Evolutionary conservation across 1,140 invertebrate species (phyloP), one percentile per base, ranked within the genome.

Genomic region (Rhagoletis zephyria): DNA sequence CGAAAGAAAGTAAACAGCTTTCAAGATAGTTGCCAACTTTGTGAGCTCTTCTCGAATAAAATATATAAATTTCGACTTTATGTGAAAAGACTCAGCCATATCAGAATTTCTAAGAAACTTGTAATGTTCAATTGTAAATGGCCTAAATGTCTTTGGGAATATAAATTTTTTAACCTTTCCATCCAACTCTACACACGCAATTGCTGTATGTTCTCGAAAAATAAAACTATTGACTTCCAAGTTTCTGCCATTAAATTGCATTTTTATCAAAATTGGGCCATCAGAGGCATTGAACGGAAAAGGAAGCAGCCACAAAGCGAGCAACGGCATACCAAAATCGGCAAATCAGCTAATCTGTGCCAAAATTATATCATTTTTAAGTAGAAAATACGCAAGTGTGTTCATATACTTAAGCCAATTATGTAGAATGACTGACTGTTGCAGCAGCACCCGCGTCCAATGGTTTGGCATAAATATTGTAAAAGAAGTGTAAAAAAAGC

Each of bases 351-450:
- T 70, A 70, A 70, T 70, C 42, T 74, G 67, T 74, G 67, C 45
- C 67, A 74, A 74, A 74, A 74, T 74, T 42, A 74, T 74, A 45
- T 48, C 42, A 74, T 74, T 74, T 48, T 74, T 48, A 74, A 74
- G n/a, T 48, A 74, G 40, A 45, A 74, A 74, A 48, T 12, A 74
- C 67, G 45, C 45, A 74, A 74, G 45, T 40, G 42, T 10, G 3
- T 56, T 7, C 51, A 48, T 74, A 14, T 16, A 40, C 67, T 7
- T 14, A 74, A 42, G 67, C 67, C 67, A 74, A 74, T 74, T 74
- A 74, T 74, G 5, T 48, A 16, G 67, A 74, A 74, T 74, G 67
- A 74, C 65, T 16, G n/a, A 5, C 9, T 7, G 9, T 67, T 67
- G 12, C 30, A 30, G 30, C 64, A 45, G 40, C 42, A 12, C 67